These are phyloP conservation scores for Anastatus disparis DNA, from an alignment of 1,140 invertebrate species.

Conservation along the genomic window DNA sequence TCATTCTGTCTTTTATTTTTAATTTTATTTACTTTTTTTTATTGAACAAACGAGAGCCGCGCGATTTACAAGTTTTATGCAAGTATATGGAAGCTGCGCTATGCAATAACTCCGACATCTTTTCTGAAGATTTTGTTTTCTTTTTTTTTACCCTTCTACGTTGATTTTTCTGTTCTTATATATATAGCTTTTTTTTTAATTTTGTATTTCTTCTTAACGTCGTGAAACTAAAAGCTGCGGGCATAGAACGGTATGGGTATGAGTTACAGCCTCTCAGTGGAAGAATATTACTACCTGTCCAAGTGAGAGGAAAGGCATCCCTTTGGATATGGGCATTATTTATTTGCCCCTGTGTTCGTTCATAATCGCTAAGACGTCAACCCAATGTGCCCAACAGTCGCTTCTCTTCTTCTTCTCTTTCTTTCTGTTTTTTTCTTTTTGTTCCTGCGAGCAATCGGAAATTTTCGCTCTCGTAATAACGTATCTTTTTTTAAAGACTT, in stretches of 20 bases:
- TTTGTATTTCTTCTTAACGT: too few species aligned
- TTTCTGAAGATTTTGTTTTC: too few species aligned
- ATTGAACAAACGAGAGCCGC: too few species aligned
- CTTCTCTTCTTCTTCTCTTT: too few species aligned
- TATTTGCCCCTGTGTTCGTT: conserved; percentile 53
- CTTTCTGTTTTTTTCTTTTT: neutral
- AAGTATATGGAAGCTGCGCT: too few species aligned
- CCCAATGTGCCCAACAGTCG: neutral
- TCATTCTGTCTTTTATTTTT: too few species aligned
- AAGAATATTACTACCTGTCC: conserved; percentile 65
- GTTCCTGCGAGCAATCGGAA: conserved; percentile 17
- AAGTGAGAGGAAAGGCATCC: conserved; percentile 53
- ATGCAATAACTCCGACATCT: too few species aligned
- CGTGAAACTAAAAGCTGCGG: neutral
- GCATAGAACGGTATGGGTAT: conserved; percentile 38
- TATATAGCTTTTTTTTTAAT: too few species aligned
- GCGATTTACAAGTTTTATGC: too few species aligned
- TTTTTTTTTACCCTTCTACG: too few species aligned
- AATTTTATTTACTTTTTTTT: too few species aligned
- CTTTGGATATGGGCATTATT: conserved; percentile 53
- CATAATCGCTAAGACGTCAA: conserved; percentile 51
- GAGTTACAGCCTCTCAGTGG: conserved; percentile 59
- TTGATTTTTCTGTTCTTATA: too few species aligned
- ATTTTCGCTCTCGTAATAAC: conserved; percentile 28
- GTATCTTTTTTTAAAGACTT: conserved; percentile 8